Base-by-base conservation (phyloP, 30 jellyfish, hydroid and myxozoan genomes). In the Hydractinia symbiolongicarpus region DNA sequence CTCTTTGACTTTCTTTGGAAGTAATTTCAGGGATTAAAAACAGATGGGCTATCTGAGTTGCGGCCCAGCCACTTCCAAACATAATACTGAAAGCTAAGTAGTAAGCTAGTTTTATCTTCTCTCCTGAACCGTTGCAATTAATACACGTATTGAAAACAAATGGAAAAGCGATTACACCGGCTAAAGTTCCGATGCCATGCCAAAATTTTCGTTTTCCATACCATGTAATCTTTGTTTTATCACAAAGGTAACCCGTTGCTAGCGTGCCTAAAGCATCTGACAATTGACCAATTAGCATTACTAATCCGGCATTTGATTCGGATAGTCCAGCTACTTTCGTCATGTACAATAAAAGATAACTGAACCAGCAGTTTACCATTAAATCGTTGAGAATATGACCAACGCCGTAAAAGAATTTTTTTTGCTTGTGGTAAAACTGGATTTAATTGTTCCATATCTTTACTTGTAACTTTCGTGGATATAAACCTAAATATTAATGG, bases 311-410 rank as follows among this genome's bases (percentile, higher is more conserved):
- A 68, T 76, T 56, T 15, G 88, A 85, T 51, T 87, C 81, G 57
- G 98, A 92, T 0, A 92, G 85, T 5, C 97, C 96, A 57, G 84
- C 95, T 6, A 92, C 90, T 54, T 92, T 92, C 10, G 95, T 92
- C 96, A 86, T 84, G 76, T 82, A 92, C 4, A 92, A 49, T 54
- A 92, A 78, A 55, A 92, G 56, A 71, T 92, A 92, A 53, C 96
- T 86, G 67, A 92, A 88, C 98, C 98, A 92, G 52, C 96, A 86
- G 75, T 92, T 92, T 10, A 95, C 91, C 57, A 96, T 86, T 15
- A 92, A 74, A 54, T 92, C 98, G 85, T 92, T 92, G 73, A 86
- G 83, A 5, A 88, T 83, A 54, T 92, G 98, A 16, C 98, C 98
- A 70, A 92, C 95, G 14, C 98, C 98, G 56, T 82, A 92, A 83